Percentiles rank a stretch among this genome's conserved stretches.
phyloP scores from a whole-genome alignment of 2,888 invertebrate species.

The Agrotis segetum region DNA sequence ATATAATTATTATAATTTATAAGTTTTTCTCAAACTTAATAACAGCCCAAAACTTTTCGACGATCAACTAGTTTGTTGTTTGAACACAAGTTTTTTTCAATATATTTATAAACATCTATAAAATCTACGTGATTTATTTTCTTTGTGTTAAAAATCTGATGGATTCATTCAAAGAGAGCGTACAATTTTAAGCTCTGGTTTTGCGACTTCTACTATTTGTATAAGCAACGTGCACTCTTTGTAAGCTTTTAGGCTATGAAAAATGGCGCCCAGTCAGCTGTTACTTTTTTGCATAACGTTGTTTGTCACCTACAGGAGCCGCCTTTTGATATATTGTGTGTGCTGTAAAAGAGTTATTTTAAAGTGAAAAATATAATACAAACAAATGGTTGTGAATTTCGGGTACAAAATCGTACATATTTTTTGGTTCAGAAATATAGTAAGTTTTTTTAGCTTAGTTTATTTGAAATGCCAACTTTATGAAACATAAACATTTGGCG shows the following conservation, averaged over 20 bases:
- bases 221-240: slow-evolving; percentile 35
- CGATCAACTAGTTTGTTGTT: not conserved
- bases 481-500: not conserved
- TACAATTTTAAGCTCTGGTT: slow-evolving; percentile 10
- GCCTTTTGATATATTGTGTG: slow-evolving; percentile 43
- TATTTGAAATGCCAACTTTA: not conserved
- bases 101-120: too few species aligned
- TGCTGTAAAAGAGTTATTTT: slow-evolving; percentile 18
- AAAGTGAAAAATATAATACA: not conserved
- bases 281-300: slow-evolving; percentile 45
- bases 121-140: too few species aligned
- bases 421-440: not conserved
- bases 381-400: not conserved
- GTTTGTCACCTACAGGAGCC: slow-evolving; percentile 45
- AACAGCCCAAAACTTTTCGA: not conserved
- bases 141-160: not conserved
- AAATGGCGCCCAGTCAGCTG: slow-evolving; percentile 50
- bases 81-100: not conserved
- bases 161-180: slow-evolving; percentile 9
- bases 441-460: not conserved
- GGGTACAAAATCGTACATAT: too few species aligned
- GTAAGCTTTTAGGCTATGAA: slow-evolving; percentile 54
- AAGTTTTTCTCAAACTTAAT: not conserved
- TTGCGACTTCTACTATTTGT: slow-evolving; percentile 32
- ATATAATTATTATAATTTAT: too few species aligned